Conservation (phyloP, 2,888 invertebrate species). For the Esperia sulphurella region DNA sequence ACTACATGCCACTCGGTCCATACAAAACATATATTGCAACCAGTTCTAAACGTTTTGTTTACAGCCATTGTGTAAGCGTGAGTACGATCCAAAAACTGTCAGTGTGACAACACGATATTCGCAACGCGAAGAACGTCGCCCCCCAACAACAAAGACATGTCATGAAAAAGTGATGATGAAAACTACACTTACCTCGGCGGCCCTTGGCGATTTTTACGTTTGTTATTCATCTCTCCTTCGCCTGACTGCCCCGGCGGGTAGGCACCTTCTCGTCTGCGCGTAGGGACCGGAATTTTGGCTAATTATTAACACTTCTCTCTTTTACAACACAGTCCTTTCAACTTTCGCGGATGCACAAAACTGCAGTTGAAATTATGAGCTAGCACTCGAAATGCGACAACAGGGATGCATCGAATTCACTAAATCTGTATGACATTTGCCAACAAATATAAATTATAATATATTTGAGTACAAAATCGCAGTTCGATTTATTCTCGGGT, state of each 20-base stretch:
- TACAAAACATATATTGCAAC: constrained; percentile 32
- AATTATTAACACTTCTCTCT: constrained; percentile 74
- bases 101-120: constrained; percentile 55
- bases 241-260: constrained; percentile 83
- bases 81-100: constrained; percentile 46
- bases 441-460: constrained; percentile 75
- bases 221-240: constrained; percentile 86
- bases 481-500: constrained; percentile 72
- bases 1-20: constrained; percentile 43
- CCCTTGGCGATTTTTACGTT: constrained; percentile 91
- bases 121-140: constrained; percentile 44
- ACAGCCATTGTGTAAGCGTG: constrained; percentile 51
- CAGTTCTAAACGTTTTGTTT: constrained; percentile 53
- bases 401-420: constrained; percentile 74
- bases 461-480: constrained; percentile 78
- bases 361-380: constrained; percentile 76
- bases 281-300: constrained; percentile 92
- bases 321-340: constrained; percentile 80
- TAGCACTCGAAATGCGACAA: constrained; percentile 73
- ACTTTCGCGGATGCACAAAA: constrained; percentile 80
- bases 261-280: constrained; percentile 89
- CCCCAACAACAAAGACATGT: constrained; percentile 74
- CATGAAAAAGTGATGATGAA: constrained; percentile 55
- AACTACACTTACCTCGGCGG: constrained; percentile 82
- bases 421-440: constrained; percentile 72